Base-by-base conservation (phyloP, 1,140 invertebrate genomes). In the Fopius arisanus region DNA sequence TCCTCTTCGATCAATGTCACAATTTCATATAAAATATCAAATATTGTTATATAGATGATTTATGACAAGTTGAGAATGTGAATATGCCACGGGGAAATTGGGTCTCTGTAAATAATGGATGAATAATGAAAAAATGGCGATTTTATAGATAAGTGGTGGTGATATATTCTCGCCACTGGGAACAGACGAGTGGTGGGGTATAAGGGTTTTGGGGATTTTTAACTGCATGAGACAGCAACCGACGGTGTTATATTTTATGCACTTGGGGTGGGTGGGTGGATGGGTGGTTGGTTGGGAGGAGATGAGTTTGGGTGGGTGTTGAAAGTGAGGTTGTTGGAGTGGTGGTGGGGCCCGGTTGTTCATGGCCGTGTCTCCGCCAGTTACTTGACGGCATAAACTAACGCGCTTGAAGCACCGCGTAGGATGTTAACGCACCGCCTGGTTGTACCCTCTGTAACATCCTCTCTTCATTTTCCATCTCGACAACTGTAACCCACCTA, bases 331-430 rank as follows among this genome's bases (percentile, higher is more conserved):
- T 21, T 59, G 48, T 21, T 59, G 48, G 63, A 67, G 75, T 68
- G 29, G 75, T 68, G 29, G 31, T n/a, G 62, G 69, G 43, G 19
- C 2, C 19, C 16, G 2, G 66, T 73, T 76, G 67, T 73, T 70
- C 69, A 72, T 74, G 68, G 72, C 26, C 40, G 65, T 77, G 75
- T 77, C 75, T 74, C 68, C 69, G 19, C 72, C 75, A 74, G 72
- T 77, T 74, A 73, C 75, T 77, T 77, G 33, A 66, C 70, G 65
- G 67, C 67, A 74, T 77, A 72, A 77, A 77, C 72, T 66, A 77
- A 77, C 43, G 59, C 72, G 65, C 67, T 59, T 76, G 51, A 74
- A 59, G 43, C 51, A 33, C 31, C 65, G 73, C 37, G 37, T 70
- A 70, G 62, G 62, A 70, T 70, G 73, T 67, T 71, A 71, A 75